These are phyloP conservation scores for Eupeodes latifasciatus DNA, from an alignment of 2,888 invertebrate genomes.

Conservation along the genomic window DNA sequence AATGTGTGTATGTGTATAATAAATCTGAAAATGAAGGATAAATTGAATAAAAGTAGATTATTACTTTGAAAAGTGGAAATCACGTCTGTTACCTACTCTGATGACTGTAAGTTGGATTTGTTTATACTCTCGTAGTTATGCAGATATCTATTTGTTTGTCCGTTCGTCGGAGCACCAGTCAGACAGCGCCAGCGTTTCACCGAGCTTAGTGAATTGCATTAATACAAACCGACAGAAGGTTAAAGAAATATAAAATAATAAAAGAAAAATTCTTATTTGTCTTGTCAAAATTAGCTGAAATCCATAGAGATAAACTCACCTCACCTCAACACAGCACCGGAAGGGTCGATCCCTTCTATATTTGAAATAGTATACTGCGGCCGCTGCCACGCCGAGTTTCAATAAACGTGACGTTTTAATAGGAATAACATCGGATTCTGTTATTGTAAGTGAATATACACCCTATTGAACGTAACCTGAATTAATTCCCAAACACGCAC, in stretches of 20 bases:
- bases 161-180: not conserved
- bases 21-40: not conserved
- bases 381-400: not conserved
- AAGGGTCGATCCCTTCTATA: conserved; percentile 15
- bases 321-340: not conserved
- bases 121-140: not conserved
- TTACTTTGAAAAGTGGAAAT: conserved; percentile 23
- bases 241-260: not conserved
- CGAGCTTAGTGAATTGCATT: conserved; percentile 6
- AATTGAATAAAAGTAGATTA: conserved; percentile 27
- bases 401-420: conserved; percentile 17
- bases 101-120: conserved; percentile 6
- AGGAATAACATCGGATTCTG: not conserved
- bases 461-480: conserved; percentile 10
- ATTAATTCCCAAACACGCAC: conserved; percentile 34
- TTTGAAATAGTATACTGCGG: not conserved
- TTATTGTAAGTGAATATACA: conserved; percentile 5
- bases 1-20: not conserved
- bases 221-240: not conserved
- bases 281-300: conserved; percentile 31
- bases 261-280: conserved; percentile 9
- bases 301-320: not conserved
- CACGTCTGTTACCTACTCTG: conserved; percentile 19
- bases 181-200: conserved; percentile 2
- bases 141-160: not conserved